Base-by-base conservation (phyloP, 2,113 vertebrate species). In the Oostethus manadensis region DNA sequence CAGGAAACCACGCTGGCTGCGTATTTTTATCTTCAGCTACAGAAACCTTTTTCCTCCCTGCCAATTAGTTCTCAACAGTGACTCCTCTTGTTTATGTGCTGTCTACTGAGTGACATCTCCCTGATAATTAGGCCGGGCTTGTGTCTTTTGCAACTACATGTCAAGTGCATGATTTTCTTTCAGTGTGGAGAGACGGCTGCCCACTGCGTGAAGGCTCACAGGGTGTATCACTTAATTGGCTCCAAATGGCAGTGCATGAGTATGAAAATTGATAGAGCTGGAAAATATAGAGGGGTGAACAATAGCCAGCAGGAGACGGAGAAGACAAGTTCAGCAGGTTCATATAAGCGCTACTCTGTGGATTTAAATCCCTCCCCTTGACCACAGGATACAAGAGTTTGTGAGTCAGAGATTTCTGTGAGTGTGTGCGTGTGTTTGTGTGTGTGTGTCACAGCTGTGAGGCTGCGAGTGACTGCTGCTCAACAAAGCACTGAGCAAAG, bases 311-410 rank as follows among this genome's bases (percentile, higher is more conserved):
- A 77, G 65, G 71, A 81, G 80, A 72, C 58, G 44, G 64, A 67
- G 73, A 77, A 74, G 83, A 84, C 83, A 76, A 88, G 89, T 90
- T 89, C 89, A 90, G 66, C 75, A 84, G 82, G 88, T 91, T 90
- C 80, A 83, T 42, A 42, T 76, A 67, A 57, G 67, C 83, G 76
- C 78, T 80, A 78, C 82, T 80, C 57, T 8, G 68, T 79, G 78
- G 81, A 79, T 74, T 88, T 72, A 84, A 82, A 83, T 81, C 85
- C 87, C 88, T 86, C 88, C 89, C 85, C 82, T 83, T 87, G 83
- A 89, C 88, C 87, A 82, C 88, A 89, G 87, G 84, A 86, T 79
- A 88, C 84, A 65, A 68, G 82, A 79, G 86, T 84, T 83, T 84
- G 83, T 88, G 85, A 86, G 83, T 87, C 80, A 87, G 83, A 87